These are phyloP conservation scores for Bactericera cockerelli DNA, from an alignment of 1,140 invertebrate species.

Conservation along the genomic window DNA sequence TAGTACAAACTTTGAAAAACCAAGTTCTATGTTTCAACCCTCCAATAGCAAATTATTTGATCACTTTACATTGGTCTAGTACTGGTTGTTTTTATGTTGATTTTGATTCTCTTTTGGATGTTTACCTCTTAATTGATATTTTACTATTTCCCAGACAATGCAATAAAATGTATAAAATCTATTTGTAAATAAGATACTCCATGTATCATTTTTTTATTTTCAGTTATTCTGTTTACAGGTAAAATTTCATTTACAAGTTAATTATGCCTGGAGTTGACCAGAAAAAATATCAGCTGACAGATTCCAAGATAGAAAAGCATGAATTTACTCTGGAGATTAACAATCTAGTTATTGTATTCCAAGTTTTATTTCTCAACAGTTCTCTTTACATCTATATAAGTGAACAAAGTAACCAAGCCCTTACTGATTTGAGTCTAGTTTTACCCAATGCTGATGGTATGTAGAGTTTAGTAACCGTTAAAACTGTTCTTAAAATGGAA, in stretches of 20 bases:
- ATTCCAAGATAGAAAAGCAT: not conserved
- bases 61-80: not conserved
- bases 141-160: no score
- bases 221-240: no score
- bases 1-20: conserved; percentile 21
- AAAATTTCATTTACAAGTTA: not conserved
- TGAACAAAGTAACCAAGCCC: not conserved
- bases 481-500: no score
- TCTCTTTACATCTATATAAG: conserved; percentile 1
- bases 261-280: not conserved
- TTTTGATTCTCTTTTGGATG: not conserved
- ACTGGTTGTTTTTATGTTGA: not conserved
- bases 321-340: not conserved
- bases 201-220: no score
- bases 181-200: no score
- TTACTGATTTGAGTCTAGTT: not conserved
- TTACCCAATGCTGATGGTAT: not conserved
- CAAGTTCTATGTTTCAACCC: conserved; percentile 11
- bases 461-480: no score
- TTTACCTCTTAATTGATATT: no score
- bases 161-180: no score
- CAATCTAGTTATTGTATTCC: not conserved
- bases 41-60: conserved; percentile 13
- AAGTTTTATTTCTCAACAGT: conserved; percentile 1
- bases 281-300: not conserved